Evolutionary conservation across 2,888 invertebrate species (phyloP), one percentile per base, ranked within the genome.

Genomic region (Macrosoma leucophasiata): DNA sequence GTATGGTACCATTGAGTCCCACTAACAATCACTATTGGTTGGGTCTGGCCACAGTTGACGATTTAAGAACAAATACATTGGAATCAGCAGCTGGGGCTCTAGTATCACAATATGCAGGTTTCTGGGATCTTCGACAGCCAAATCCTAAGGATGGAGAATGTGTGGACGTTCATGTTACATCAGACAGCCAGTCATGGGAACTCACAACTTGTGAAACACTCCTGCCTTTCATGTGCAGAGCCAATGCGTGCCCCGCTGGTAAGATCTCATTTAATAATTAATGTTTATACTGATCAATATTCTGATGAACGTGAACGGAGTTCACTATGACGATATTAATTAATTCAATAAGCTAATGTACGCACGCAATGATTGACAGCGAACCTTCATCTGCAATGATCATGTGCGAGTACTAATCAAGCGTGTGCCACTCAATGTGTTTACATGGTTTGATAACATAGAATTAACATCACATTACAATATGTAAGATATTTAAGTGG

Each of bases 151-250:
- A 90, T 13, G 97, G 97, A 28, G 94, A 96, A 84, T 97, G 97
- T 77, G 96, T 97, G 5, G 93, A 94, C 48, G 94, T 93, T 2
- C 85, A 85, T 42, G 79, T 89, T 31, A 87, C 88, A 27, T 88
- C 90, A 51, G 90, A 90, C 37, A 87, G 86, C 43, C 96, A 96
- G 75, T 95, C 95, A 37, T 98, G 98, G 98, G 92, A 94, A 67
- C 85, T 98, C 40, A 94, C 95, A 33, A 96, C 96, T 15, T 98
- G 98, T 72, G 97, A 97, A 85, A 92, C 94, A 33, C 87, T 98
- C 29, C 84, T 97, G 55, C 97, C 97, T 13, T 98, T 98, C 74
- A 93, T 97, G 90, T 98, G 98, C 67, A 90, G 93, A 62, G 88
- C 95, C 13, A 88, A 89, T 47, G 97, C 97, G 29, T 98, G 97